Conservation (phyloP, 2,797 vertebrate species). For the Galaxias olidus region DNA sequence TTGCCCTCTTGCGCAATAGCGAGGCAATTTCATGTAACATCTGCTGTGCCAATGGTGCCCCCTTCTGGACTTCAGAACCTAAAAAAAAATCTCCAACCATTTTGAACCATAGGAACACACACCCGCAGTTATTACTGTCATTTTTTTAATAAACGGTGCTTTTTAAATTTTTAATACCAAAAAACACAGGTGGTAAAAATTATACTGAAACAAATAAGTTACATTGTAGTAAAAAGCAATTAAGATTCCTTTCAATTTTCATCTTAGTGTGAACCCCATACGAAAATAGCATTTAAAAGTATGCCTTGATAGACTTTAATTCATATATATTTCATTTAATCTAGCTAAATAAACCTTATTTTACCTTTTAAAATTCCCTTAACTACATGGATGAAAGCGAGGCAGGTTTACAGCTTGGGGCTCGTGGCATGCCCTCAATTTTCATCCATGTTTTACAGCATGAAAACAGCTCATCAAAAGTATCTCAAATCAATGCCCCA, state of each 20-base stretch:
- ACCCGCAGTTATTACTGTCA: slow-evolving; percentile 56
- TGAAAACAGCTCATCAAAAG: slow-evolving; percentile 46
- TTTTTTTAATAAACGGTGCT: slow-evolving; percentile 75
- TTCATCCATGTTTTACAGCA: slow-evolving; percentile 37
- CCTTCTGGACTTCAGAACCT: slow-evolving; percentile 35
- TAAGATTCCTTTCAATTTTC: slow-evolving; percentile 70
- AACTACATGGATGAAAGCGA: slow-evolving; percentile 62
- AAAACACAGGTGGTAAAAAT: slow-evolving; percentile 81
- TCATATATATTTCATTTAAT: slow-evolving; percentile 59
- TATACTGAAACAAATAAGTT: slow-evolving; percentile 80
- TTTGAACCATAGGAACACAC: not conserved
- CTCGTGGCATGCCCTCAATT: slow-evolving; percentile 49
- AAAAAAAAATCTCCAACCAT: not conserved
- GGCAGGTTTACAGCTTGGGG: slow-evolving; percentile 47
- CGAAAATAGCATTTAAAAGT: slow-evolving; percentile 83
- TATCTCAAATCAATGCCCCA: slow-evolving; percentile 39
- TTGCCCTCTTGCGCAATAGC: slow-evolving; percentile 14
- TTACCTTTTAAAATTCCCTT: slow-evolving; percentile 62
- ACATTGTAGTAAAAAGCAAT: slow-evolving; percentile 81
- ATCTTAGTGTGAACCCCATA: slow-evolving; percentile 80
- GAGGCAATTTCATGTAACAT: not conserved
- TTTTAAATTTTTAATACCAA: slow-evolving; percentile 74
- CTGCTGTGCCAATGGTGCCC: slow-evolving; percentile 43
- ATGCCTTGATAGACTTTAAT: slow-evolving; percentile 73
- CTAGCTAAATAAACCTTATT: slow-evolving; percentile 72